Base-by-base conservation (phyloP, 92 coral and sea anemone species). In the Anthopleura xanthogrammica region DNA sequence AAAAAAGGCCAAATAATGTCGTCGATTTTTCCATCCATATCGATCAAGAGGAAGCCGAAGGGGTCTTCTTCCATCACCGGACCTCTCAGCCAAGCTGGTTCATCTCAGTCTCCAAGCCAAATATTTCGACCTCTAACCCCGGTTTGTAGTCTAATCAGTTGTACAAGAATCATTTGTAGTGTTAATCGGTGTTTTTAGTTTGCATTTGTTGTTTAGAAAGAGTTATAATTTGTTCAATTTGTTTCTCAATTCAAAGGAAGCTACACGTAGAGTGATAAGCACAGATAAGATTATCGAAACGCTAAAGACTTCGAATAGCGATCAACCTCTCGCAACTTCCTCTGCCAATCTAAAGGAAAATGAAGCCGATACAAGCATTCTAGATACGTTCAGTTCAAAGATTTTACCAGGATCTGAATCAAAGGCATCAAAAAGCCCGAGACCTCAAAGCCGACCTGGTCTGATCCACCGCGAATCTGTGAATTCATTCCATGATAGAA, bases 71-170 rank as follows among this genome's bases (percentile, higher is more conserved):
- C 90, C n/a, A 85, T 83, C 75, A 20, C 12, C 52, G 76, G 76
- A 78, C 80, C 54, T 60, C 82, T 56, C 88, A 85, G 16, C 56
- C 78, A 75, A 42, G 0, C 52, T 19, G 83, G 76, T 29, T 80
- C 83, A 46, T 48, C 84, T 70, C 41, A 52, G 22, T 71, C 84
- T 68, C 43, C 72, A 16, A 81, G 77, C 77, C 89, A 65, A 82
- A 85, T 87, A 77, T 70, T 91, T 73, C 91, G 90, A 80, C 94
- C 97, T 60, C 83, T 91, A 79, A 93, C 94, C 80, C 97, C 97
- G 97, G 97, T 93, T 89, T 41, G 97, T 93, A 75, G 76, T 77
- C 83, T 68, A 76, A 43, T 80, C 58, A 78, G 70, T 83, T 80
- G 22, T 12, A 54, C 52, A 66, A 78, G 73, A 40, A 77, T 85